Percentiles rank a stretch among this genome's conserved stretches.
These are phyloP conservation scores for Siniperca knerii DNA, from an alignment of 2,113 vertebrate species.

Conservation along the genomic window DNA sequence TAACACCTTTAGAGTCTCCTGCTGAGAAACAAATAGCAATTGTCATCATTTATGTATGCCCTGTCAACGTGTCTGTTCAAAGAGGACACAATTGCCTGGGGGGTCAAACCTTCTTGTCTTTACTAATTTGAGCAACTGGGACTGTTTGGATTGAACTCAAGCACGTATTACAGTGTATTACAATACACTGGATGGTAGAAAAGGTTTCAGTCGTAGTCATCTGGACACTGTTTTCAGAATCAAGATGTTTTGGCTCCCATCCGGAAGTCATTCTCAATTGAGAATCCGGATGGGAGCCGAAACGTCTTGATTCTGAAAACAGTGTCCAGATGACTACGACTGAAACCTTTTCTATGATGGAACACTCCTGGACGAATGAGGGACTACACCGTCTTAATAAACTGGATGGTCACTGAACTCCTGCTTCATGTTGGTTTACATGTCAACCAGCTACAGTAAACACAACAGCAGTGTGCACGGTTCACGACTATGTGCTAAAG, in stretches of 20 bases:
- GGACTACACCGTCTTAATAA: no score
- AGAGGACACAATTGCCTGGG: conserved; percentile 50
- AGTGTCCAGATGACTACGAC: no score
- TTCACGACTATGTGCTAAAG: neutral
- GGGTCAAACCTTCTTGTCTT: conserved; percentile 55
- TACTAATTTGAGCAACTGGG: conserved; percentile 47
- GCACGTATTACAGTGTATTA: no score
- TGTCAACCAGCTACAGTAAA: neutral
- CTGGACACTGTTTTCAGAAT: no score
- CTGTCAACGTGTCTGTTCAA: conserved; percentile 61
- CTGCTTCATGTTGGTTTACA: neutral
- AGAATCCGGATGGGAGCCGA: no score
- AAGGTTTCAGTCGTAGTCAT: no score
- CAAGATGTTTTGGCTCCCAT: no score
- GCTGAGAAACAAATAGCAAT: conserved; percentile 59
- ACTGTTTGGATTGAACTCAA: conserved; percentile 41
- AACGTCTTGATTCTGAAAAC: no score
- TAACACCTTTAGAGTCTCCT: conserved; percentile 46
- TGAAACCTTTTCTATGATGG: no score
- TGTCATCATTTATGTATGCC: conserved; percentile 56
- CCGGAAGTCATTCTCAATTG: no score
- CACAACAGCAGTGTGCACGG: neutral
- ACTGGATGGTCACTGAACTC: neutral
- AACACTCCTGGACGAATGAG: no score
- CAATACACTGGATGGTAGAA: neutral